Evolutionary conservation across 2,797 vertebrate genomes (phyloP).

Genomic region (Sciurus carolinensis): DNA sequence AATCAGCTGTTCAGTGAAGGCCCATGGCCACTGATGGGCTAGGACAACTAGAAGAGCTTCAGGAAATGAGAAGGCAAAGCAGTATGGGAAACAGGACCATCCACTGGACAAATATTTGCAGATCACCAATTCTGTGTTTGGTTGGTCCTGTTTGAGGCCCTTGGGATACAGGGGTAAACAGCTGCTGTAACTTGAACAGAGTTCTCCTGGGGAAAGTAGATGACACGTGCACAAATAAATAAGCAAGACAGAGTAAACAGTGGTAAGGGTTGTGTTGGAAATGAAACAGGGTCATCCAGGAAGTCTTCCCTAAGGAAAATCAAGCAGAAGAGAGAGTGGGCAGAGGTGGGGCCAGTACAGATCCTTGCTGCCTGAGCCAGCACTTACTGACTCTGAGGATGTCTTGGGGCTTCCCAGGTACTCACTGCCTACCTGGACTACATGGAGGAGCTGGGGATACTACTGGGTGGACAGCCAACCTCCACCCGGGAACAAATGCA

Average conservation of each 20-base stretch:
- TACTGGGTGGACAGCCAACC: slow-evolving; percentile 92
- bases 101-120: not conserved
- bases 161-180: not conserved
- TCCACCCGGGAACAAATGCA: slow-evolving; percentile 94
- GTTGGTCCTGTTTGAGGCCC: not conserved
- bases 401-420: slow-evolving; percentile 89
- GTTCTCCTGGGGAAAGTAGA: not conserved
- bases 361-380: not conserved
- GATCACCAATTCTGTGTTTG: not conserved
- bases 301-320: not conserved
- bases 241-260: not conserved
- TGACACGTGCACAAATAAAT: not conserved
- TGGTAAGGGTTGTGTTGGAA: not conserved
- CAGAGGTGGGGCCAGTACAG: not conserved
- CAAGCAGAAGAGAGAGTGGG: not conserved
- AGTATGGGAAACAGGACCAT: not conserved
- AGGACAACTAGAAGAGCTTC: not conserved
- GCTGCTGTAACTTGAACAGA: not conserved
- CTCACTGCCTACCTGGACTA: slow-evolving; percentile 96
- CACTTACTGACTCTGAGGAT: not conserved
- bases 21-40: not conserved
- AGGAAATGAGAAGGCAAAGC: not conserved
- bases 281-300: not conserved
- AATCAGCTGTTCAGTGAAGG: not conserved
- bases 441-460: slow-evolving; percentile 96